Base-by-base conservation (phyloP, 1,140 invertebrate genomes). In the Lepidurus arcticus region DNA sequence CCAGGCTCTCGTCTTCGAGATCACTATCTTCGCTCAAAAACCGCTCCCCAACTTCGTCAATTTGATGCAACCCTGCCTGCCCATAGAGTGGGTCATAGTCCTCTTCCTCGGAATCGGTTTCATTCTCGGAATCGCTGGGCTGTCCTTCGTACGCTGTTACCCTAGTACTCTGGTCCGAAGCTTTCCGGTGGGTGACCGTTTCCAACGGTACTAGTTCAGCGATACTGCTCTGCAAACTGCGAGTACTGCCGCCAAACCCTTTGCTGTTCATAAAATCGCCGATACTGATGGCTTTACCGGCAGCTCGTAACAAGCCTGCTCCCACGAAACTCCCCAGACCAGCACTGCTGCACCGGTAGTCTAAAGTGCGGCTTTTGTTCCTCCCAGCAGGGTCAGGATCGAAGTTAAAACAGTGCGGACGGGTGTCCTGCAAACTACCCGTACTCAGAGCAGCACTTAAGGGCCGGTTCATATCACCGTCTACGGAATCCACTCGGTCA, bases 201-300 rank as follows among this genome's bases (percentile, higher is more conserved):
- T 91, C 91, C 24, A 92, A 81, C 0, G 91, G 91, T 7, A 92
- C 90, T 7, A 89, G 88, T 79, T 88, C 87, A 4, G 91, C 90
- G 16, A 92, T 88, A 73, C 53, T 77, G 78, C 47, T 43, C 26
- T 81, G 85, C 1, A 91, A 87, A 81, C 89, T 90, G 87, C 88
- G 90, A 80, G 86, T 89, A 81, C 90, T 91, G 24, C 89, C 89
- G 1, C 81, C 82, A 81, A 91, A 92, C 81, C 88, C 90, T 82
- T 90, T 90, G 81, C 89, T 81, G 83, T 93, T 93, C 91, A 93
- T 93, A 81, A 92, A 83, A 83, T 93, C 91, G 7, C 91, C 91
- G 53, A 93, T 91, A 79, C 91, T 92, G 2, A 90, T 90, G 5
- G 73, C 78, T 75, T 34, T 47, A 26, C 47, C 75, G 16, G 7